Conservation (phyloP, 2,797 vertebrate genomes). For the Melopsittacus undulatus region DNA sequence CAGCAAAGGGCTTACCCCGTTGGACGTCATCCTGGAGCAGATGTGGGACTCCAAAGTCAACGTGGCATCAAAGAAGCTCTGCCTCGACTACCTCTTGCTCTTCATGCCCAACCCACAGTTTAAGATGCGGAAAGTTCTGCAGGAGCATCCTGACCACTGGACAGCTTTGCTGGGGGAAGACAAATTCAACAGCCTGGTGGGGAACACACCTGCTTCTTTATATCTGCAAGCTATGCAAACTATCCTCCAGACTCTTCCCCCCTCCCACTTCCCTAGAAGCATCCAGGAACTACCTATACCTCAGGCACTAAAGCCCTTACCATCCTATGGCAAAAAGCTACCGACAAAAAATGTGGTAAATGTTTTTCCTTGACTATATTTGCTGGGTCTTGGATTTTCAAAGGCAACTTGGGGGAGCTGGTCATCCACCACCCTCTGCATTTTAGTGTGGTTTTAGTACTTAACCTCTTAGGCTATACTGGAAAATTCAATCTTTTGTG, state of each 20-base stretch:
- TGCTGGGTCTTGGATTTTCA: conserved; percentile 37
- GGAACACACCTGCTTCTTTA: conserved; percentile 81
- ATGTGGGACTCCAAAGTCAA: conserved; percentile 79
- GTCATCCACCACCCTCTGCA: neutral
- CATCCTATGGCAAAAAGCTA: conserved; percentile 69
- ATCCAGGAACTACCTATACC: conserved; percentile 87
- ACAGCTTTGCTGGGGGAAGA: conserved; percentile 81
- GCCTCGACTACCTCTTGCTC: conserved; percentile 85
- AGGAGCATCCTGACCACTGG: conserved; percentile 80
- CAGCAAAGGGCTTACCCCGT: conserved; percentile 81
- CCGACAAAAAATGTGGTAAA: conserved; percentile 70
- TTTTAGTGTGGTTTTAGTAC: conserved; percentile 53
- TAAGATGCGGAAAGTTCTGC: conserved; percentile 79
- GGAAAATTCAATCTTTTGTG: conserved; percentile 53
- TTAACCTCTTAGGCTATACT: neutral
- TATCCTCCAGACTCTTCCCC: conserved; percentile 82
- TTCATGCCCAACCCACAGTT: conserved; percentile 83
- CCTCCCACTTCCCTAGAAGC: conserved; percentile 81
- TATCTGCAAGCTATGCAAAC: conserved; percentile 85
- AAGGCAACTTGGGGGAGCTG: conserved; percentile 30
- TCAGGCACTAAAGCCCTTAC: conserved; percentile 82
- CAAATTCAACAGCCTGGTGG: conserved; percentile 81
- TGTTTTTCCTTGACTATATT: conserved; percentile 69
- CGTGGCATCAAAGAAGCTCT: conserved; percentile 77
- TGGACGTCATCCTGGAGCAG: conserved; percentile 85